Conservation (phyloP, 2,113 vertebrate species). For the Rhea americana region DNA sequence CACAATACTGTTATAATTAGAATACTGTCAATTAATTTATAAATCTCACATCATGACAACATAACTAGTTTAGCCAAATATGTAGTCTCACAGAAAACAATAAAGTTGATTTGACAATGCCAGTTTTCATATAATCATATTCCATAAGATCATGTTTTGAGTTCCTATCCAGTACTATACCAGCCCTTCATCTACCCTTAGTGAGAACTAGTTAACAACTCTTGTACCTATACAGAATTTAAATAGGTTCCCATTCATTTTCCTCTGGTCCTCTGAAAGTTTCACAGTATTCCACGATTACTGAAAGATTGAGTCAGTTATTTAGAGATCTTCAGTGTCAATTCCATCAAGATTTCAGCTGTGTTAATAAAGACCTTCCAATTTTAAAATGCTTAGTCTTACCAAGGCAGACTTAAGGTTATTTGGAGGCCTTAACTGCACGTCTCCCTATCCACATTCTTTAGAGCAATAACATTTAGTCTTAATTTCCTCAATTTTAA, state of each 20-base stretch:
- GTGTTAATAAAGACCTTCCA: background rate
- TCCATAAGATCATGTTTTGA: background rate
- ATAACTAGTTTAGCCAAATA: background rate
- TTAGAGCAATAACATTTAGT: background rate
- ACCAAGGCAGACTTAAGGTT: background rate
- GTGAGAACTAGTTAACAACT: background rate
- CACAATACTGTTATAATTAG: background rate
- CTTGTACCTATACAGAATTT: background rate
- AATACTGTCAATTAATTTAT: background rate
- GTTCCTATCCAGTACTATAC: background rate
- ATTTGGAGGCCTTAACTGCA: background rate
- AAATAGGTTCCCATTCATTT: background rate
- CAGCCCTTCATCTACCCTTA: background rate
- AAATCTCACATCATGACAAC: background rate
- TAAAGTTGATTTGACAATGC: fast-evolving
- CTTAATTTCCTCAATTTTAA: background rate
- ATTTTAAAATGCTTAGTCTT: background rate
- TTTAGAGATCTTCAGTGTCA: background rate
- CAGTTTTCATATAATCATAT: background rate
- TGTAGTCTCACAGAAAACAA: background rate
- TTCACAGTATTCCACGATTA: background rate
- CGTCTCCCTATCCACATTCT: background rate
- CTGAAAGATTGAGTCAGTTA: background rate
- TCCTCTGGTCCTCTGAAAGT: background rate
- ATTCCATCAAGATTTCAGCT: background rate